phyloP scores from a whole-genome alignment of 2,888 invertebrate genomes.

The Orgyia antiqua region DNA sequence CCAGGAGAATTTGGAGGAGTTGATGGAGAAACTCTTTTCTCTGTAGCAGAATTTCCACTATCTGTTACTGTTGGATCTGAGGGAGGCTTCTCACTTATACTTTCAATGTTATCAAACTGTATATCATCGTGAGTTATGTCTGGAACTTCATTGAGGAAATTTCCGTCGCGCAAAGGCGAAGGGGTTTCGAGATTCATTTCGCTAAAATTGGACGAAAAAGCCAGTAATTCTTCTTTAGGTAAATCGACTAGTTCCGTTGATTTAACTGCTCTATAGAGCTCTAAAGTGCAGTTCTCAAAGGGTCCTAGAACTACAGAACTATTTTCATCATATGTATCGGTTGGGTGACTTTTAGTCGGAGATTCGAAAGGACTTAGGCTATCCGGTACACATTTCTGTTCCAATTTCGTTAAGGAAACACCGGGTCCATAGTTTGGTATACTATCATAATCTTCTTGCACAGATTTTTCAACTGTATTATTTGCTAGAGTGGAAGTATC shows the following conservation, averaged over 20 bases:
- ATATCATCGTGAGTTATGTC: slow-evolving; percentile 55
- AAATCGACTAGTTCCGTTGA: slow-evolving; percentile 57
- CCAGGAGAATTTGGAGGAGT: slow-evolving; percentile 71
- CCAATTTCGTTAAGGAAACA: slow-evolving; percentile 41
- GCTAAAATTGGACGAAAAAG: slow-evolving; percentile 76
- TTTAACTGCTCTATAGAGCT: slow-evolving; percentile 70
- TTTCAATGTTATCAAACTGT: slow-evolving; percentile 49
- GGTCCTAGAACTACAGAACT: slow-evolving; percentile 78
- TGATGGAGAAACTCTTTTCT: slow-evolving; percentile 54
- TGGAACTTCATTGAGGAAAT: slow-evolving; percentile 69
- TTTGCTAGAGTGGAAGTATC: slow-evolving; percentile 39
- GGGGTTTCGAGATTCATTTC: slow-evolving; percentile 70
- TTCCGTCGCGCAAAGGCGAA: slow-evolving; percentile 63
- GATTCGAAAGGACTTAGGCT: slow-evolving; percentile 63
- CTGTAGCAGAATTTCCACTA: slow-evolving; percentile 46
- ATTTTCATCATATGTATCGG: slow-evolving; percentile 67
- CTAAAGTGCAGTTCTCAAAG: slow-evolving; percentile 75
- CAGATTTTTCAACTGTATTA: slow-evolving; percentile 35
- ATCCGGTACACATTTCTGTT: slow-evolving; percentile 51
- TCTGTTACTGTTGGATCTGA: slow-evolving; percentile 38
- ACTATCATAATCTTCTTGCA: slow-evolving; percentile 26
- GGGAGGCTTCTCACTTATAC: slow-evolving; percentile 43
- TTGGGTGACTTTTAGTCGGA: slow-evolving; percentile 65
- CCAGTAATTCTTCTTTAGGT: slow-evolving; percentile 67
- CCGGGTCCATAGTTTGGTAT: slow-evolving; percentile 39